A percentile compares a stretch with the other conserved stretches of the same genome.
Conservation (phyloP, 2,797 vertebrate species). For the Arnoldichthys spilopterus region DNA sequence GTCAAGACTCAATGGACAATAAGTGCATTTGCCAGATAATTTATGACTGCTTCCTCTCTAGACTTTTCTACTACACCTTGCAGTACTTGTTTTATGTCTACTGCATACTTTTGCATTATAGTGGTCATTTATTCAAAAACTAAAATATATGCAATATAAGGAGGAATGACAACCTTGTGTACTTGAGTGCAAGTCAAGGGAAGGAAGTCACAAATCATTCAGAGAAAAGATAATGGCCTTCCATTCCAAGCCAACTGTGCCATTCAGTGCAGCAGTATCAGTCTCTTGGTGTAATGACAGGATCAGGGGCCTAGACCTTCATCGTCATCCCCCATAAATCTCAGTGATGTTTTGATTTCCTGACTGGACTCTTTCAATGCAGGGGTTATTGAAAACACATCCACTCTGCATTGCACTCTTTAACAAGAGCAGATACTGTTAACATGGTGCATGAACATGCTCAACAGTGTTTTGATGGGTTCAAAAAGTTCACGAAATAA, state of each 20-base stretch:
- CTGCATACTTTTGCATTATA: conserved; percentile 20
- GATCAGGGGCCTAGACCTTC: conserved; percentile 60
- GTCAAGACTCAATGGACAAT: neutral
- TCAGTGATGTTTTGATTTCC: conserved; percentile 75
- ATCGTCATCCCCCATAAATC: conserved; percentile 67
- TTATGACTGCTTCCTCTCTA: conserved; percentile 43
- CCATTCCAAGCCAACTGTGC: conserved; percentile 71
- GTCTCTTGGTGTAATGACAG: conserved; percentile 60
- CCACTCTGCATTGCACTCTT: neutral
- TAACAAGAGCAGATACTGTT: conserved; percentile 32
- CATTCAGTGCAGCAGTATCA: conserved; percentile 67
- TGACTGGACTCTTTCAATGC: conserved; percentile 63
- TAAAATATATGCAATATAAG: conserved; percentile 61
- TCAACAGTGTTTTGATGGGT: conserved; percentile 3
- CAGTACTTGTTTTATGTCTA: conserved; percentile 19
- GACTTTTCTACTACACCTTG: conserved; percentile 48
- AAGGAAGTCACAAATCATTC: conserved; percentile 72
- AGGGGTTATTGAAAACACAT: conserved; percentile 48
- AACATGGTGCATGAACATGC: neutral
- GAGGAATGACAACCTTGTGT: conserved; percentile 51
- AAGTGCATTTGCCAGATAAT: neutral
- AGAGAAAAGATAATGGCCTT: conserved; percentile 73
- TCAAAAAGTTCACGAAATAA: neutral
- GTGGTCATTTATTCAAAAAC: conserved; percentile 64
- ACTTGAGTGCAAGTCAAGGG: conserved; percentile 71